phyloP scores from a whole-genome alignment of 2,797 vertebrate species.

The Pangasius mekongensis region DNA sequence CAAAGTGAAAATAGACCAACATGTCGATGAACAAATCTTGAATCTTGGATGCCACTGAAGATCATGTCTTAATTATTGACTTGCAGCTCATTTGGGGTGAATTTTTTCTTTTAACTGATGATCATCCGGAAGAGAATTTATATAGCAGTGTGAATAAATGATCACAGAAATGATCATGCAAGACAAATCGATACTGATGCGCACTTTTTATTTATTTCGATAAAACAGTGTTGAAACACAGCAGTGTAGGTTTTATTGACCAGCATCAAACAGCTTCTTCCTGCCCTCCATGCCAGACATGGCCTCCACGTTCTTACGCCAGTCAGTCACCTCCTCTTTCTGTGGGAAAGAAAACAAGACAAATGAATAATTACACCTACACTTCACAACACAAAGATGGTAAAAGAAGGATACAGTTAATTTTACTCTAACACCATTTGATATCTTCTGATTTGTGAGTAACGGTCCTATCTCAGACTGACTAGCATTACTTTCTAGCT shows the following conservation, averaged over 20 bases:
- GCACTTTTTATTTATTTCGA: background rate
- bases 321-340: constrained; percentile 63
- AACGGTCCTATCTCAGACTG: background rate
- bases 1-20: background rate
- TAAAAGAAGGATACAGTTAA: background rate
- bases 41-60: background rate
- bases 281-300: constrained; percentile 65
- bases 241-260: constrained; percentile 36
- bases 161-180: background rate
- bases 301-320: constrained; percentile 66
- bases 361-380: background rate
- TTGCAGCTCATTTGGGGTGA: background rate
- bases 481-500: background rate
- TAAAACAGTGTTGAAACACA: background rate
- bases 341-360: constrained; percentile 19
- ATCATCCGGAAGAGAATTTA: background rate
- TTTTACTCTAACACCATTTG: background rate
- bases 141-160: background rate
- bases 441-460: background rate
- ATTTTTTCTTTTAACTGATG: too few species aligned
- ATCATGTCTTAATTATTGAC: background rate
- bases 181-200: background rate
- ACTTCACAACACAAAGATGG: background rate
- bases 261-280: constrained; percentile 61
- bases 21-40: background rate